Conservation (phyloP, 1,140 invertebrate species). For the Heliconius melpomene region DNA sequence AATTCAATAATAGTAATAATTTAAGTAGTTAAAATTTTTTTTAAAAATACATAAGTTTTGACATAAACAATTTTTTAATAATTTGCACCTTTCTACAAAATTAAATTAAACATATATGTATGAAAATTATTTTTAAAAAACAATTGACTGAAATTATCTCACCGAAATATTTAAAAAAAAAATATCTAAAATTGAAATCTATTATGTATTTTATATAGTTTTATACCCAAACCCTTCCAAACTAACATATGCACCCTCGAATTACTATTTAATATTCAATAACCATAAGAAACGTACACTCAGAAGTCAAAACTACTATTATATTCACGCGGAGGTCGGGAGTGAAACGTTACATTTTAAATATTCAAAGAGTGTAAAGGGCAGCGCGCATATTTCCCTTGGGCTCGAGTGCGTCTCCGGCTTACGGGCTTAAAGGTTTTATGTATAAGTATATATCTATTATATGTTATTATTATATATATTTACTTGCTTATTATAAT, state of each 20-base stretch:
- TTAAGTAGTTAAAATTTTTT: not conserved
- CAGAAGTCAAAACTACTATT: conserved; percentile 34
- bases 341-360: conserved; percentile 58
- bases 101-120: too few relatives aligned
- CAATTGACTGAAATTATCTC: too few relatives aligned
- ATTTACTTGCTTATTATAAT: too few relatives aligned
- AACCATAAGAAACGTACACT: conserved; percentile 28
- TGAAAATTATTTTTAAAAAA: too few relatives aligned
- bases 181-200: conserved; percentile 16
- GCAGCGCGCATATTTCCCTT: conserved; percentile 68
- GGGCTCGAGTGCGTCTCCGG: conserved; percentile 35
- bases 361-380: conserved; percentile 79
- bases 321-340: conserved; percentile 42
- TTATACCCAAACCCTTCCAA: conserved; percentile 23
- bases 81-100: too few relatives aligned
- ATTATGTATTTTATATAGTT: conserved; percentile 31
- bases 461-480: too few relatives aligned
- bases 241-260: conserved; percentile 34
- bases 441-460: not conserved
- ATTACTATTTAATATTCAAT: conserved; percentile 44
- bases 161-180: too few relatives aligned
- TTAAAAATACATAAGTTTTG: too few relatives aligned
- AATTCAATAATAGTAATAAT: not conserved
- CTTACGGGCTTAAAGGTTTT: conserved; percentile 42
- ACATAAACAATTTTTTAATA: too few relatives aligned